phyloP scores from a whole-genome alignment of 2,888 invertebrate species.

The Spialia ferax region DNA sequence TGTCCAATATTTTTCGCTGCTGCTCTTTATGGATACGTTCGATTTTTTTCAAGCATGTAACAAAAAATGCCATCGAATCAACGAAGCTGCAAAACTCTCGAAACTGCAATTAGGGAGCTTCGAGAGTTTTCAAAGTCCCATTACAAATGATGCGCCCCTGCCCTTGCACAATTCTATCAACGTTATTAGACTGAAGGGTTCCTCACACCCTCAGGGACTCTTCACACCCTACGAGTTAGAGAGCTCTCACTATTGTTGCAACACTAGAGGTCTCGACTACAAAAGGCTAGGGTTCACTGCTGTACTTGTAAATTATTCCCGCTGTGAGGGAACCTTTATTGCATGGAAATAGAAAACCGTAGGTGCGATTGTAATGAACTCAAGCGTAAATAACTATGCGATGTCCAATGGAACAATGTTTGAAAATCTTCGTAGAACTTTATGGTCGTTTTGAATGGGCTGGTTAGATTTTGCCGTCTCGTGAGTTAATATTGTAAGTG shows the following conservation, averaged over 20 bases:
- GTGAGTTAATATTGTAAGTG: too few relatives aligned
- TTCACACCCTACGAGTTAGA: constrained; percentile 51
- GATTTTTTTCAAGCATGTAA: too few relatives aligned
- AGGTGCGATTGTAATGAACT: constrained; percentile 38
- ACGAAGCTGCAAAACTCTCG: background rate
- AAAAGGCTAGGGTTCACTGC: constrained; percentile 49
- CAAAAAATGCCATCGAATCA: background rate
- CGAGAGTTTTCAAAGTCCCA: constrained; percentile 21
- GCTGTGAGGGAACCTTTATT: constrained; percentile 49
- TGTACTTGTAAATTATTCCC: constrained; percentile 52
- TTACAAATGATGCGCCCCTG: constrained; percentile 17
- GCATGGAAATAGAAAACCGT: constrained; percentile 43
- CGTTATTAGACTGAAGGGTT: constrained; percentile 38
- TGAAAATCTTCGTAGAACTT: background rate
- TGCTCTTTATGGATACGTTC: too few relatives aligned
- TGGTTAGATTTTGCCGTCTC: constrained; percentile 5
- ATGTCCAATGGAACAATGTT: constrained; percentile 17
- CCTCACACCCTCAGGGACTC: constrained; percentile 46
- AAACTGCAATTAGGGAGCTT: constrained; percentile 11
- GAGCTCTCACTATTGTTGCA: constrained; percentile 60
- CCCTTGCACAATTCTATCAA: constrained; percentile 30
- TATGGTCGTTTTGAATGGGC: background rate
- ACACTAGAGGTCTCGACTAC: constrained; percentile 54
- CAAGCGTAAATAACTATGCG: constrained; percentile 31
- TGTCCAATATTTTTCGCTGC: too few relatives aligned